Conservation (phyloP, 1,140 invertebrate species). For the Caenorhabditis elegans region DNA sequence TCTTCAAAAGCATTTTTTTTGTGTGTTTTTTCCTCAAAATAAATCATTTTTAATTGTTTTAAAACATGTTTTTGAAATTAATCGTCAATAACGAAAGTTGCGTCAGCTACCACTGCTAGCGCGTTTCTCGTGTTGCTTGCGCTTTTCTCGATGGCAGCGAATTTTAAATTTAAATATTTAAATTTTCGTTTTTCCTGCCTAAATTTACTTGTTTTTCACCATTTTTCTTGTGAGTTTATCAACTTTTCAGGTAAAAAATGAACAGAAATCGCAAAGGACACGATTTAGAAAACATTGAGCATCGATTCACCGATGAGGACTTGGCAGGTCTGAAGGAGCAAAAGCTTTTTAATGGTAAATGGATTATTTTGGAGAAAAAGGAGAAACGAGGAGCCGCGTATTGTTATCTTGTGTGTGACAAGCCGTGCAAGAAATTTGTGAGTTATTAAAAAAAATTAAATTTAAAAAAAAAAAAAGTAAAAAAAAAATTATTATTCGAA, state of each 20-base stretch:
- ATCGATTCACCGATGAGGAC: not conserved
- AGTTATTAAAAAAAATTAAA: too few relatives aligned
- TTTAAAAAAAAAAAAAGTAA: too few relatives aligned
- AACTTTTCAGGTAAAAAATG: not conserved
- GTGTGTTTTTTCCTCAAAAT: too few relatives aligned
- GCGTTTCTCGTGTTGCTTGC: not conserved
- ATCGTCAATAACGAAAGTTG: too few relatives aligned
- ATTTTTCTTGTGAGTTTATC: not conserved
- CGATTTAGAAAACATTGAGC: not conserved
- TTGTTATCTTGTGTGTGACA: conserved; percentile 1
- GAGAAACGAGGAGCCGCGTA: not conserved
- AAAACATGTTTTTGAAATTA: too few relatives aligned
- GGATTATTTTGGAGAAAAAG: not conserved
- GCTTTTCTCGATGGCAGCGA: not conserved
- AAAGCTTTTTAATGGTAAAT: not conserved
- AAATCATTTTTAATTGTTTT: too few relatives aligned
- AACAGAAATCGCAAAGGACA: not conserved
- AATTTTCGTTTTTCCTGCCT: not conserved
- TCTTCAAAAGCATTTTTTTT: too few relatives aligned
- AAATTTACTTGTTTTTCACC: not conserved
- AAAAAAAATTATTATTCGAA: too few relatives aligned
- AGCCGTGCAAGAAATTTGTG: not conserved
- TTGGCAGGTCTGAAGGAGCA: not conserved
- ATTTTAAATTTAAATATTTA: not conserved
- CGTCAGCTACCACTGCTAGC: not conserved